Percentiles rank a stretch among this genome's conserved stretches.
Evolutionary conservation across 2,888 invertebrate genomes (phyloP).

Genomic region (Mesochorus sp.): DNA sequence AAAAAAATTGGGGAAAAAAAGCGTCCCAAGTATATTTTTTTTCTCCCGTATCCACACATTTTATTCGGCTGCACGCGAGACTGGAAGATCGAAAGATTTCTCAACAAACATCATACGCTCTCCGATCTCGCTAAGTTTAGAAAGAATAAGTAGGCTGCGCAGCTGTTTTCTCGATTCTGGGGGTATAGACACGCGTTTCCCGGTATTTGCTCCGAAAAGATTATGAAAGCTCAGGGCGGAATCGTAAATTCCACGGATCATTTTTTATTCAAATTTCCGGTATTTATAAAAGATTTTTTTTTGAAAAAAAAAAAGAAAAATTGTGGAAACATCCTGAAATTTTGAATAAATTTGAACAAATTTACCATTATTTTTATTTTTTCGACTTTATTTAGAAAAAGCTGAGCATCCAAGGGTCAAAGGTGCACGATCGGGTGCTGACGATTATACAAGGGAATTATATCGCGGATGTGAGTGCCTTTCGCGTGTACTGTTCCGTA

Average conservation of each 20-base stretch:
- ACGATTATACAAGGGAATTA: conserved; percentile 54
- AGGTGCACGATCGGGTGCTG: background rate
- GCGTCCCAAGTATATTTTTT: too few relatives aligned
- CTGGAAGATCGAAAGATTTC: conserved; percentile 43
- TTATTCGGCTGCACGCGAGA: conserved; percentile 7
- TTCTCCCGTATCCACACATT: background rate
- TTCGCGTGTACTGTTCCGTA: conserved; percentile 60
- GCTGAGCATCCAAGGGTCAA: background rate
- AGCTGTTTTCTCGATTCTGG: conserved; percentile 70
- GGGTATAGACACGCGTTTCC: conserved; percentile 33
- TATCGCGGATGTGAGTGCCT: conserved; percentile 62
- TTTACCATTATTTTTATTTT: too few relatives aligned
- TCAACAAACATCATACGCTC: conserved; percentile 40
- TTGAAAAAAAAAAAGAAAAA: background rate
- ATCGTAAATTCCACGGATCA: background rate
- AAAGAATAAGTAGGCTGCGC: conserved; percentile 74
- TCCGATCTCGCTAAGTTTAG: conserved; percentile 73
- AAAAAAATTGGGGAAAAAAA: too few relatives aligned
- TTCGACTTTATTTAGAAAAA: too few relatives aligned
- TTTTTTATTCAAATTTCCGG: conserved; percentile 6
- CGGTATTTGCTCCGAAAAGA: conserved; percentile 19
- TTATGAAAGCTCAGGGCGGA: conserved; percentile 16
- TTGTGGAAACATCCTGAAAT: too few relatives aligned
- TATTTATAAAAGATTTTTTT: background rate
- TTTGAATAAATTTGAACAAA: too few relatives aligned